Evolutionary conservation across 2,113 vertebrate species (phyloP), one percentile per base, ranked within the genome.

Genomic region (Garra rufa): DNA sequence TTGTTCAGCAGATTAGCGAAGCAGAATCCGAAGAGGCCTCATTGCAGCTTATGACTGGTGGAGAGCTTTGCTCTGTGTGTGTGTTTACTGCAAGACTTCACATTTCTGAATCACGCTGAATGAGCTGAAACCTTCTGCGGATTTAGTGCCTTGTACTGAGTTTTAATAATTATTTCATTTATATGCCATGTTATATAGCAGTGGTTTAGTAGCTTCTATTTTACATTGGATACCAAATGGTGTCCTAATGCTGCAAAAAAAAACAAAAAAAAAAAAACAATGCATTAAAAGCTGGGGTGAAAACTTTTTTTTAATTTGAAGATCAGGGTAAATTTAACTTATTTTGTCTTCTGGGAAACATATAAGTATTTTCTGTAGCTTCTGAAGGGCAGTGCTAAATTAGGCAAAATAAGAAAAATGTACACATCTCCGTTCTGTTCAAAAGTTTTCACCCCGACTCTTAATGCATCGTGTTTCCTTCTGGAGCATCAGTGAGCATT

Each of bases 1-100:
- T 92, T 88, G 89, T 94, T 92, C 89, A 92, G 90, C 76, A 93
- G 94, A 94, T 93, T 93, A 94, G 91, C 85, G 86, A 86, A 70
- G 88, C 88, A 88, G 86, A 88, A 87, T 92, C 88, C 87, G 78
- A 41, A 15, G 65, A 73, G 85, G 87, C 87, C 85, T 90, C 89
- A 79, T 88, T 87, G 84, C 85, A 89, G 92, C 89, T 92, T 91
- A 91, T 93, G 89, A 88, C 89, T 91, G 52, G 84, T 91, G 84
- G 90, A 81, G 82, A 83, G 83, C 87, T 91, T 90, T 85, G 87
- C 86, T 87, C 83, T 85, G 73, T n/a, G 44, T 38, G 21, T 34
- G 63, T 38, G 41, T 63, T 28, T 61, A 55, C 59, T 59, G 61
- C 21, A 57, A 24, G 21, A 11, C 11, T 71, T 67, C 30, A 38